phyloP scores from a whole-genome alignment of 2,113 vertebrate species.

The Eurystomus gularis region DNA sequence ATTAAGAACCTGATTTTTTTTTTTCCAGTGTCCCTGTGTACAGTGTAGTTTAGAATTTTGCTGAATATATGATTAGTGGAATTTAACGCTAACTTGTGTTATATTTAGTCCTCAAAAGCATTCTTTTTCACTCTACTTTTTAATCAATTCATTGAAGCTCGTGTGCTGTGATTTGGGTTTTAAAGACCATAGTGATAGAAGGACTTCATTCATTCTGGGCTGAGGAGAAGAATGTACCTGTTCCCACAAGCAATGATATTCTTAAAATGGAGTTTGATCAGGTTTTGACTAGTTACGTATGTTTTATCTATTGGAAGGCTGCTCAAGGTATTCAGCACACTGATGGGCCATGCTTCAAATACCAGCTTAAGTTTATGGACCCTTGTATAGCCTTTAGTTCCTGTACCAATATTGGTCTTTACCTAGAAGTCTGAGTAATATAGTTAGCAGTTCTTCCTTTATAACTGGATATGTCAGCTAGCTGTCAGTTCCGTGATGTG shows the following conservation, averaged over 20 bases:
- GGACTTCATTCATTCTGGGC: not conserved
- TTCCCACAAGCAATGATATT: not conserved
- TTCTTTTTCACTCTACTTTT: not conserved
- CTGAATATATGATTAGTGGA: not conserved
- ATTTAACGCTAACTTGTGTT: not conserved
- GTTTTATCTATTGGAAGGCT: not conserved
- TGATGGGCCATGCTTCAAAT: not conserved
- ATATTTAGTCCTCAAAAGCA: not conserved
- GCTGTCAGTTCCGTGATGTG: conserved; percentile 48
- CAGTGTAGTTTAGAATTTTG: not conserved
- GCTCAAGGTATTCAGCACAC: not conserved
- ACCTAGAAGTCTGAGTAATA: not conserved
- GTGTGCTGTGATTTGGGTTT: not conserved
- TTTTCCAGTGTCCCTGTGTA: not conserved
- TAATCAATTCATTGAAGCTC: not conserved
- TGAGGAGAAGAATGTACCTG: not conserved
- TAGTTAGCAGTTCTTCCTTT: conserved; percentile 37
- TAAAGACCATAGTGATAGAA: not conserved
- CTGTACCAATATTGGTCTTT: not conserved
- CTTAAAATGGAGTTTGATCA: not conserved
- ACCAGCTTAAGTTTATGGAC: not conserved
- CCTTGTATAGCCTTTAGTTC: not conserved
- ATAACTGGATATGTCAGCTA: conserved; percentile 14
- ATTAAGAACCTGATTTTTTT: not conserved
- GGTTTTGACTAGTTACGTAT: not conserved